These are phyloP conservation scores for Numenius arquata DNA, from an alignment of 2,113 vertebrate species.

Conservation along the genomic window DNA sequence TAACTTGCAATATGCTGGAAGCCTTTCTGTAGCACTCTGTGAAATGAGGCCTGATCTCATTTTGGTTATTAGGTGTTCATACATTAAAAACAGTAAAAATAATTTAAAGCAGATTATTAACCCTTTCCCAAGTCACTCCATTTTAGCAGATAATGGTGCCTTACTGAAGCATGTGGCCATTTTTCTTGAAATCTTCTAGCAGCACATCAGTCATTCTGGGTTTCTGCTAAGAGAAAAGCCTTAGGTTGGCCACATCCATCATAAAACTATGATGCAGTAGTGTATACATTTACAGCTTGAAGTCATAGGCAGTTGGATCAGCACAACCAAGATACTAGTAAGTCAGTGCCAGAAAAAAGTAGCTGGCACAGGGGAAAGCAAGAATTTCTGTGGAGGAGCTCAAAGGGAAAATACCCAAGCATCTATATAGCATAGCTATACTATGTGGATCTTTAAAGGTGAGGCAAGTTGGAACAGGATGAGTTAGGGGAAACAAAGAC, in stretches of 20 bases:
- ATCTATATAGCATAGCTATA: not conserved
- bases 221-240: not conserved
- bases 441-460: not conserved
- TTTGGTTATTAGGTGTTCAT: not conserved
- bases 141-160: not conserved
- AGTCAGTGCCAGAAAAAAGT: not conserved
- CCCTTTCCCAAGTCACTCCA: not conserved
- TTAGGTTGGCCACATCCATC: not conserved
- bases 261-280: not conserved
- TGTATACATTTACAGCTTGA: not conserved
- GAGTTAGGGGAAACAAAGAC: not conserved
- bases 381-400: not conserved
- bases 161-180: not conserved
- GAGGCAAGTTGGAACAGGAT: not conserved
- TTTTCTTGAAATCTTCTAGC: not conserved
- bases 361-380: not conserved
- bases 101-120: not conserved
- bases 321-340: not conserved
- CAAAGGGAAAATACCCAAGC: not conserved
- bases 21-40: not conserved
- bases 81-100: not conserved
- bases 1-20: not conserved
- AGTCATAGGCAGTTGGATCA: not conserved
- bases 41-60: not conserved
- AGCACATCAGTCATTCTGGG: not conserved